Base-by-base conservation (phyloP, 2,888 invertebrate genomes). In the Plusia festucae region DNA sequence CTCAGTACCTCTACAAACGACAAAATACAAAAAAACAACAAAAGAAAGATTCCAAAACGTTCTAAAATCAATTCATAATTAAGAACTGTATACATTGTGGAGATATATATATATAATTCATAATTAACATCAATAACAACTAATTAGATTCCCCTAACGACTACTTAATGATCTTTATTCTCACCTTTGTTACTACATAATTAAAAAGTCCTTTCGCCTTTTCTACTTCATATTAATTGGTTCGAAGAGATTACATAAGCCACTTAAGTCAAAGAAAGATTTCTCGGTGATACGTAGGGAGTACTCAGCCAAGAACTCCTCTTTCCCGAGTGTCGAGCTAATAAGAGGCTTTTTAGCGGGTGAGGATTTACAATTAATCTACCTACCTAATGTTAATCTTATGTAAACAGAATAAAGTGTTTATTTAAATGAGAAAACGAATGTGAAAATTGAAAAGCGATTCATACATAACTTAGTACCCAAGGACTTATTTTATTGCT, bases 181-280 rank as follows among this genome's bases (percentile, higher is more conserved):
- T 53, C 72, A 60, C 70, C 64, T 60, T 34, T 46, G 24, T 49
- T 59, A 53, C 53, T 65, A 57, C 65, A 70, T 65, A 70, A 70
- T 70, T 40, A 74, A 74, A 16, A 73, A 70, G 60, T 65, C 54
- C 16, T 57, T 51, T 56, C 51, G 60, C 30, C 60, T 70, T 69
- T 70, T 65, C 65, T 70, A 65, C 46, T 54, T 68, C 22, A 44
- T 53, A 64, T 60, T 74, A 73, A 71, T 74, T 68, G 53, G 49
- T 73, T 44, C 16, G 49, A 18, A 11, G 11, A 9, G 15, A 46
- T n/a, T 18, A 34, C 44, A 52, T 66, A 34, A 13, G n/a, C 13
- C 13, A 55, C 24, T 16, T 49, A 53, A 59, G 49, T 53, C 20
- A 11, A 53, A 56, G 40, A 18, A 9, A 34, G 0, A 11, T 44